Evolutionary conservation across 64 coral and sea anemone species (phyloP).

Genomic region (Catalaphyllia jardinei): DNA sequence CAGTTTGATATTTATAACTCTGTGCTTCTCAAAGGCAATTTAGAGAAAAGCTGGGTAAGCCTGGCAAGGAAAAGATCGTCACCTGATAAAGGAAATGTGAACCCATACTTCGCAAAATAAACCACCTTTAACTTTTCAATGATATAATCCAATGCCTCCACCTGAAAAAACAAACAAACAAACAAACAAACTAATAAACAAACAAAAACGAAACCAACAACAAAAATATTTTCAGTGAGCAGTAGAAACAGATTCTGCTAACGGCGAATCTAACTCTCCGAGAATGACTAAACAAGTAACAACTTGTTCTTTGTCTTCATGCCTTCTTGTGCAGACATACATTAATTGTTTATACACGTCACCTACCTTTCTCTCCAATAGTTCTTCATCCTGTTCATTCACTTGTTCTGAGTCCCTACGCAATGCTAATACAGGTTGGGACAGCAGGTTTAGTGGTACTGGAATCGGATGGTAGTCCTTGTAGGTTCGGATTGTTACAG

Average conservation of each 20-base stretch:
- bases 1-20: too few relatives aligned
- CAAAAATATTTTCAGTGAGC: too few relatives aligned
- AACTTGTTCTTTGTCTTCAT: too few relatives aligned
- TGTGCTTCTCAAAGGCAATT: too few relatives aligned
- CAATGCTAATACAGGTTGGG: background rate
- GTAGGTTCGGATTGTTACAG: conserved; percentile 21
- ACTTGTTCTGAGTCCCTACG: background rate
- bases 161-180: background rate
- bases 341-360: background rate
- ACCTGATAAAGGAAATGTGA: conserved; percentile 29
- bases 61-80: background rate
- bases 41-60: too few relatives aligned
- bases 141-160: conserved; percentile 15
- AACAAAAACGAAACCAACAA: background rate
- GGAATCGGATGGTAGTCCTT: conserved; percentile 27
- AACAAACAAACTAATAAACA: background rate
- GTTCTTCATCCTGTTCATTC: background rate
- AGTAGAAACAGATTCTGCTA: too few relatives aligned
- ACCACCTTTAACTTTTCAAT: conserved; percentile 27
- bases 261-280: too few relatives aligned
- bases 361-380: background rate
- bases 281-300: too few relatives aligned
- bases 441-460: conserved; percentile 4
- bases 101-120: conserved; percentile 42
- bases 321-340: too few relatives aligned